Conservation (phyloP, 2,888 invertebrate species). For the Elaeidobius kamerunicus region DNA sequence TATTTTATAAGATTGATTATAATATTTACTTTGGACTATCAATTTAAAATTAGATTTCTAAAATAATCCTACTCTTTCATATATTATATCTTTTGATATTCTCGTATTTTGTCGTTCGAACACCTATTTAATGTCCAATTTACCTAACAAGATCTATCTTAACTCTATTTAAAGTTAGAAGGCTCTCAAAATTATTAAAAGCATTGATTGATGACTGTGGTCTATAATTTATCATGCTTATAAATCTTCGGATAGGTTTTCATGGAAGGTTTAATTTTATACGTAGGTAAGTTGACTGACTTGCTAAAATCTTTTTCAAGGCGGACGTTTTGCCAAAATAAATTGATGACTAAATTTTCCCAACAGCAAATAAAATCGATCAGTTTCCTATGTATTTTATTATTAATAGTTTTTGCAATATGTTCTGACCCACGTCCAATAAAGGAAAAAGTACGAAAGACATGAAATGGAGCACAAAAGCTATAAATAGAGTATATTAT, state of each 20-base stretch:
- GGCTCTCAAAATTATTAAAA: constrained; percentile 29
- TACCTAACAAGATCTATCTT: constrained; percentile 25
- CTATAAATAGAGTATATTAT: too few relatives aligned
- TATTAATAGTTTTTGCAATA: too few relatives aligned
- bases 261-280: constrained; percentile 31
- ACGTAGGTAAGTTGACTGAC: constrained; percentile 31
- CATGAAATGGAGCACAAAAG: too few relatives aligned
- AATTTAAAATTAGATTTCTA: too few relatives aligned
- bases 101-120: not conserved
- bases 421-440: too few relatives aligned
- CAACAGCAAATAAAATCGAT: constrained; percentile 1
- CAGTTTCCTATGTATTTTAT: too few relatives aligned
- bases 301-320: constrained; percentile 25
- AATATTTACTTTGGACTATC: too few relatives aligned
- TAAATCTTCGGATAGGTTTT: constrained; percentile 30
- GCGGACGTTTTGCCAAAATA: constrained; percentile 15
- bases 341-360: constrained; percentile 24
- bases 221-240: constrained; percentile 32
- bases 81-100: too few relatives aligned
- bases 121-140: constrained; percentile 18
- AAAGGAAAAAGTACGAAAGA: too few relatives aligned
- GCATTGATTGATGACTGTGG: constrained; percentile 32
- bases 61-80: too few relatives aligned
- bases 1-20: too few relatives aligned
- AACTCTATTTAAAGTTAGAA: constrained; percentile 31